These are phyloP conservation scores for Willisornis vidua DNA, from an alignment of 2,113 vertebrate species.

Conservation along the genomic window DNA sequence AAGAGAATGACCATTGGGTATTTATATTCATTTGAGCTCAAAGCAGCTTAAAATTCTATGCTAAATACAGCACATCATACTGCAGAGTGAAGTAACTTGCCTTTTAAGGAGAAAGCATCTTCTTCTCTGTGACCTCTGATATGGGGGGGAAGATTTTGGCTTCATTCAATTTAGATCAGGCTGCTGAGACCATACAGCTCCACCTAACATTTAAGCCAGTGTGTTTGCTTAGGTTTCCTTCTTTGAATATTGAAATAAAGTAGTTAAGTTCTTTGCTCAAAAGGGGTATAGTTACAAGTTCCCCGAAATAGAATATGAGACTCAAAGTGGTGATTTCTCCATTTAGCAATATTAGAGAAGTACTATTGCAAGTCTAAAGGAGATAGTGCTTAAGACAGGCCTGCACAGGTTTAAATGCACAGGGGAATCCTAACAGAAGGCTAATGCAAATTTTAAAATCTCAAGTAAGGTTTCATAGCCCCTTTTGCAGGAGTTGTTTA, in stretches of 20 bases:
- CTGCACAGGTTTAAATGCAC: background rate
- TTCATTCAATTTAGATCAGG: background rate
- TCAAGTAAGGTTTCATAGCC: background rate
- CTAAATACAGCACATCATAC: conserved; percentile 41
- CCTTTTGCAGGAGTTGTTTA: background rate
- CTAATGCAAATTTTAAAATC: background rate
- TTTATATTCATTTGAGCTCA: conserved; percentile 48
- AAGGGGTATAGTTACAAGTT: background rate
- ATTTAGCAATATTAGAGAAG: background rate
- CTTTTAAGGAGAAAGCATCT: background rate
- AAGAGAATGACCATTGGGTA: conserved; percentile 62
- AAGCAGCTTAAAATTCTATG: background rate
- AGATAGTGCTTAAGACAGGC: background rate
- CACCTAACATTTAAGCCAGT: background rate
- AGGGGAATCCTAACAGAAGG: background rate
- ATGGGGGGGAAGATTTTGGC: background rate
- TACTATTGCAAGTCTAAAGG: background rate
- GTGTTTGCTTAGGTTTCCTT: background rate
- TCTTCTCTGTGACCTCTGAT: background rate
- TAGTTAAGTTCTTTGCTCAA: background rate
- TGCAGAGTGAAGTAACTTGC: background rate
- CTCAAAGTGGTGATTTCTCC: background rate
- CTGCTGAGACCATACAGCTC: background rate
- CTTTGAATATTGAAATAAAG: background rate
- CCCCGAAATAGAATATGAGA: background rate